These are phyloP conservation scores for Oxyruncus cristatus DNA, from an alignment of 2,113 vertebrate genomes.

Conservation along the genomic window DNA sequence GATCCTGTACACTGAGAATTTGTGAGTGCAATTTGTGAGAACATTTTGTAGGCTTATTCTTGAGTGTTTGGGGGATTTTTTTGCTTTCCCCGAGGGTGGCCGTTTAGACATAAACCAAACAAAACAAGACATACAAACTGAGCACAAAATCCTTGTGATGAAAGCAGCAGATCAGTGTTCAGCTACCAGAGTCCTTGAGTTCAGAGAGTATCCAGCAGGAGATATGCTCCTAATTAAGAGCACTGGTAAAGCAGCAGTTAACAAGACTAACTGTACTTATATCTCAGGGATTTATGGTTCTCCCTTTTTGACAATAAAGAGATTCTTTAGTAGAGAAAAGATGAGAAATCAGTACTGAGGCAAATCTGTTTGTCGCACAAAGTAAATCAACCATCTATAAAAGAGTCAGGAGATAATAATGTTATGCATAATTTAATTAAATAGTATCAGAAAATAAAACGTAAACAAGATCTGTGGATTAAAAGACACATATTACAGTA, in stretches of 20 bases:
- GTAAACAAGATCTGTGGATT: background rate
- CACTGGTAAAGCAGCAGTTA: background rate
- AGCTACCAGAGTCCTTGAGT: background rate
- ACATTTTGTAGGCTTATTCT: background rate
- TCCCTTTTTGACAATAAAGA: background rate
- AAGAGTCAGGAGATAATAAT: background rate
- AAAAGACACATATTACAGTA: background rate
- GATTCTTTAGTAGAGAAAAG: background rate
- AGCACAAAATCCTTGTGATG: background rate
- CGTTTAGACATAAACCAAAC: background rate
- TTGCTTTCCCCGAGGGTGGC: background rate
- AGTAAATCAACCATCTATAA: background rate
- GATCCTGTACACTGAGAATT: background rate
- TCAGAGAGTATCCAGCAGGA: background rate
- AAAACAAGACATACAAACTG: background rate
- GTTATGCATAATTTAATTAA: background rate
- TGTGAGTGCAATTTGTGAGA: background rate
- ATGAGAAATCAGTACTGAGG: background rate
- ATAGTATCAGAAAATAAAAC: background rate
- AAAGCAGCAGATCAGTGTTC: background rate
- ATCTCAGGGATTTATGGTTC: background rate
- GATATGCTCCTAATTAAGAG: background rate
- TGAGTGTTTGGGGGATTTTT: background rate
- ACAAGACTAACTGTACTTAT: background rate
- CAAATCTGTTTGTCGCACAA: background rate